Conservation (phyloP, 2,888 invertebrate genomes). For the Dexiosoma caninum region DNA sequence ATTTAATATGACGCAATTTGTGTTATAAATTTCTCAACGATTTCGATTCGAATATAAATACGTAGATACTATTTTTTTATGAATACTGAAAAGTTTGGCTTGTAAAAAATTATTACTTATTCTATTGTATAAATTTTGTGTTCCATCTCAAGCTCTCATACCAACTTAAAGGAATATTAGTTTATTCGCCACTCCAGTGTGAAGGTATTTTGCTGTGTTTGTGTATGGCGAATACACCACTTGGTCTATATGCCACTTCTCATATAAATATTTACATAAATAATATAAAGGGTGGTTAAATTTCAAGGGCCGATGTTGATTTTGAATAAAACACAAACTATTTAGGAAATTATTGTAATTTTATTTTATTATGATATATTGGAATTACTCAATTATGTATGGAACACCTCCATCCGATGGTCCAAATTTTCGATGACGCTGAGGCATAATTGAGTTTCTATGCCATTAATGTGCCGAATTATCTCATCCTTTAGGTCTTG, state of each 20-base stretch:
- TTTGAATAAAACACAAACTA: too few relatives aligned
- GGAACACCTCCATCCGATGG: too few relatives aligned
- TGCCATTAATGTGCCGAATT: too few relatives aligned
- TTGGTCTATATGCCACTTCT: not conserved
- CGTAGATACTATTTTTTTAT: not conserved
- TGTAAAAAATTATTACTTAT: not conserved
- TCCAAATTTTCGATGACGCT: too few relatives aligned
- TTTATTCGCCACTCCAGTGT: not conserved
- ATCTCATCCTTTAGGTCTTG: too few relatives aligned
- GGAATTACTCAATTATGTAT: too few relatives aligned
- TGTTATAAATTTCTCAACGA: not conserved
- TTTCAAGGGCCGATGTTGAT: too few relatives aligned
- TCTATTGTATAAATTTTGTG: not conserved
- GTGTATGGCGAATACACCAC: not conserved
- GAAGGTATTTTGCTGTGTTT: not conserved
- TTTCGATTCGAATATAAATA: not conserved
- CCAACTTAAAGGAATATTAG: not conserved
- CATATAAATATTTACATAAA: too few relatives aligned
- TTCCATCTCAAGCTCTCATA: not conserved
- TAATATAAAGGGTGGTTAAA: too few relatives aligned
- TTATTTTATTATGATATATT: too few relatives aligned
- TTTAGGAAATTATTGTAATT: too few relatives aligned
- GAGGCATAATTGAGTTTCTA: too few relatives aligned
- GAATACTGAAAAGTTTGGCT: not conserved
- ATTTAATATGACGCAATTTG: not conserved